Conservation (phyloP, 1,140 invertebrate genomes). For the Caenorhabditis tropicalis region DNA sequence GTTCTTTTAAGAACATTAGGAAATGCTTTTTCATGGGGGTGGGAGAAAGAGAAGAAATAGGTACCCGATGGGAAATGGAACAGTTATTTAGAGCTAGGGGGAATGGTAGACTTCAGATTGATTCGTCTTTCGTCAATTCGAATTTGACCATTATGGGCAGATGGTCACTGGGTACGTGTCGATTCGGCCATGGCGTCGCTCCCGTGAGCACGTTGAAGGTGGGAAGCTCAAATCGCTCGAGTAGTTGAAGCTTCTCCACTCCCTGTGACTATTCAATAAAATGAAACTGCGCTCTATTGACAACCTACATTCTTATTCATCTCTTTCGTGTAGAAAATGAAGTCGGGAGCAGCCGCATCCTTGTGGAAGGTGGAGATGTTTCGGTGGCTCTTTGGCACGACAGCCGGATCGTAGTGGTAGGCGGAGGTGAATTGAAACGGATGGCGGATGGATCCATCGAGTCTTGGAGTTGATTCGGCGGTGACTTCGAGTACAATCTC, state of each 20-base stretch:
- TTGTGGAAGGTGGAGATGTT: constrained; percentile 39
- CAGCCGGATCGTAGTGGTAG: neutral
- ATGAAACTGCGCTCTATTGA: neutral
- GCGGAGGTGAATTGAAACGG: constrained; percentile 12
- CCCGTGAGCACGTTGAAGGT: neutral
- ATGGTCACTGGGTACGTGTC: constrained; percentile 43
- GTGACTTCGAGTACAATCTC: neutral
- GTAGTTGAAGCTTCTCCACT: neutral
- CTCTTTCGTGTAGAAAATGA: constrained; percentile 40
- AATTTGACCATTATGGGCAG: constrained; percentile 46
- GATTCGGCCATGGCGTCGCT: constrained; percentile 44
- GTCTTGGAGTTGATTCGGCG: neutral
- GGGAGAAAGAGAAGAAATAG: too few species aligned
- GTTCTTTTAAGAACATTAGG: too few species aligned
- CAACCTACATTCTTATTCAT: neutral
- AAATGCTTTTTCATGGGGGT: too few species aligned
- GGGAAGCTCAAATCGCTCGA: neutral
- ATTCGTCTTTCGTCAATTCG: neutral
- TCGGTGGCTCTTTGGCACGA: neutral
- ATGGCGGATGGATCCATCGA: neutral
- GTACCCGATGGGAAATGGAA: too few species aligned
- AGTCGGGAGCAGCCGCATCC: constrained; percentile 29
- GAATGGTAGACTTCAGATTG: too few species aligned
- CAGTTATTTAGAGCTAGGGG: neutral
- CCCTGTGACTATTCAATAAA: neutral